Evolutionary conservation across 2,888 invertebrate genomes (phyloP).

Genomic region (Anaspis maculata): DNA sequence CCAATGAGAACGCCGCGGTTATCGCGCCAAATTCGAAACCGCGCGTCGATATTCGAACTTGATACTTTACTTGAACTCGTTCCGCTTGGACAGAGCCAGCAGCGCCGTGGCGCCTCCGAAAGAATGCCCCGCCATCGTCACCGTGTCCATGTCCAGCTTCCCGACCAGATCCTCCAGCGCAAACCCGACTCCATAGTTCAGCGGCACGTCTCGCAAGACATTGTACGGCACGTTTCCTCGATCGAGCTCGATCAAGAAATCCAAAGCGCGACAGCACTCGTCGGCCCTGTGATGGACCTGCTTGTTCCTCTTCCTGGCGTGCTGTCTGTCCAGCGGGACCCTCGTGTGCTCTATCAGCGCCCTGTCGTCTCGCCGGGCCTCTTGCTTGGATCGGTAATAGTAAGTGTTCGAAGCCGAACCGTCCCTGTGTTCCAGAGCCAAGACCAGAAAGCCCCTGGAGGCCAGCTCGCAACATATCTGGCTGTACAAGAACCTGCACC

Average conservation of each 20-base stretch:
- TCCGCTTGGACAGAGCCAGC: slow-evolving; percentile 46
- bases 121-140: slow-evolving; percentile 54
- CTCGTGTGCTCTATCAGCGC: slow-evolving; percentile 33
- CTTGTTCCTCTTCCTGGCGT: slow-evolving; percentile 35
- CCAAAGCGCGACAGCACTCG: slow-evolving; percentile 46
- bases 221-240: slow-evolving; percentile 43
- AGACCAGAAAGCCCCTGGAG: slow-evolving; percentile 56
- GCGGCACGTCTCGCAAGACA: slow-evolving; percentile 37
- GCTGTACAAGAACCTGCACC: slow-evolving; percentile 52
- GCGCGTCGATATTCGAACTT: too few relatives aligned
- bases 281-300: slow-evolving; percentile 44
- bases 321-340: slow-evolving; percentile 36
- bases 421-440: slow-evolving; percentile 54
- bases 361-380: slow-evolving; percentile 31
- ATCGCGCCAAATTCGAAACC: too few relatives aligned
- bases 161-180: slow-evolving; percentile 35
- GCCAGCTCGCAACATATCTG: slow-evolving; percentile 54
- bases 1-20: too few relatives aligned
- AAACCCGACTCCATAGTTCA: slow-evolving; percentile 23
- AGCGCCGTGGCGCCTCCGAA: slow-evolving; percentile 58
- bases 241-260: slow-evolving; percentile 45
- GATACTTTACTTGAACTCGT: slow-evolving; percentile 44
- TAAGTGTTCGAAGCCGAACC: slow-evolving; percentile 43
- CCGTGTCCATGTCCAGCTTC: slow-evolving; percentile 40
- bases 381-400: slow-evolving; percentile 38